Base-by-base conservation (phyloP, 2,797 vertebrate genomes). In the Parauchenoglanis punctatus region DNA sequence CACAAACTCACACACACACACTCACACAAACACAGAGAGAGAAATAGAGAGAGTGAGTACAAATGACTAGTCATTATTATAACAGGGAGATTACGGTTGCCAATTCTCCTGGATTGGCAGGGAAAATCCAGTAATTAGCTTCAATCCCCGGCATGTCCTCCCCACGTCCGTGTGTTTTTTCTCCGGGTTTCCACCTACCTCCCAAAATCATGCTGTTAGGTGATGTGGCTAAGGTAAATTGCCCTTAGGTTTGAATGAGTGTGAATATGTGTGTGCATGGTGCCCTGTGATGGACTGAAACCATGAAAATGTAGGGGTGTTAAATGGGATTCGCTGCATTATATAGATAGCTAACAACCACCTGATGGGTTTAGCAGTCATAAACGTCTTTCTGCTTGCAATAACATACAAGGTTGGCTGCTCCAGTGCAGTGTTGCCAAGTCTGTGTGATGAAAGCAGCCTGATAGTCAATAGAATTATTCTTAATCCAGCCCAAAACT, bases 41-140 rank as follows among this genome's bases (percentile, higher is more conserved):
- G 40, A 3, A 40, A 40, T 40, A 40, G 40, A 40, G 40, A 49
- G 49, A 49, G 49, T 7, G 49, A 68, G n/a, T 4, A 23, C 25
- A 67, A 87, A 78, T 54, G 44, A 54, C n/a, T 40, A 61, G 23
- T 68, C 59, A 77, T 68, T 83, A 67, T 63, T 67, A 56, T 20
- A 58, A 68, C 15, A 58, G 40, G 17, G 25, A 52, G 63, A 67
- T 68, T 83, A 23, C 2, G 46, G 81, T 83, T 83, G 63, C 25
- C 61, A 31, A 10, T 67, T 82, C 44, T 52, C 61, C 44, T 49
- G 46, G 12, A 83, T 52, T 83, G 61, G 61, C 44, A 83, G 44
- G 25, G 61, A 83, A 83, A 67, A 52, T 67, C 44, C 46, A 12
- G n/a, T 68, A 83, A 83, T 67, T 54, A 68, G 63, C 46, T 15